A percentile compares a stretch with the other conserved stretches of the same genome.
Conservation (phyloP, 1,140 invertebrate species). For the Elysia chlorotica region DNA sequence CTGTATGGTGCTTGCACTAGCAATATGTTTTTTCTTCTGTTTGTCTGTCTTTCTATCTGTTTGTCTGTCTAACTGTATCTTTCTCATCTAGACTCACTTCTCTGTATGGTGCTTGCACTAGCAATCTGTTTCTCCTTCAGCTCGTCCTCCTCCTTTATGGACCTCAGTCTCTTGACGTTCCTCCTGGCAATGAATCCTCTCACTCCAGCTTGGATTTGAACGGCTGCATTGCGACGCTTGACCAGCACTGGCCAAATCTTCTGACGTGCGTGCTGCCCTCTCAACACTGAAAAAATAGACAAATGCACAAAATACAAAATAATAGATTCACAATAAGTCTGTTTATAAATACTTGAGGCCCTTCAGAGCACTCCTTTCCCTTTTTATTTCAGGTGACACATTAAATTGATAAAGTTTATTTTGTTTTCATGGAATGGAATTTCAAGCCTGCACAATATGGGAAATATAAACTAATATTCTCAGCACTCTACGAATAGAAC, state of each 20-base stretch:
- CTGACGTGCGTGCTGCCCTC: conserved; percentile 35
- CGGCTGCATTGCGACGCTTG: conserved; percentile 28
- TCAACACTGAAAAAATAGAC: conserved; percentile 32
- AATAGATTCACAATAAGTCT: background rate
- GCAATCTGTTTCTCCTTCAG: conserved; percentile 21
- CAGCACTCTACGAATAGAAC: too few species aligned
- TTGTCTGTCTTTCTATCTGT: background rate
- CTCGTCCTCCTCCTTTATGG: conserved; percentile 20
- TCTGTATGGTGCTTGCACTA: conserved; percentile 37
- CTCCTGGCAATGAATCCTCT: conserved; percentile 32
- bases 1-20: conserved; percentile 36
- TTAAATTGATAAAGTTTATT: too few species aligned
- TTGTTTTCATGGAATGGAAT: too few species aligned
- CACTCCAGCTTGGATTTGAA: conserved; percentile 34
- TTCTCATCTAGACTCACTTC: conserved; percentile 26
- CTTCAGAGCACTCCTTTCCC: too few species aligned
- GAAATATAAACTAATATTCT: too few species aligned
- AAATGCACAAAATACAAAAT: background rate
- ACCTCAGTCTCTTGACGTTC: conserved; percentile 19
- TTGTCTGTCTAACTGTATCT: background rate
- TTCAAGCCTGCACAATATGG: too few species aligned
- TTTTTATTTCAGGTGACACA: too few species aligned
- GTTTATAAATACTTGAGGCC: too few species aligned
- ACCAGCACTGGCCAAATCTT: conserved; percentile 30
- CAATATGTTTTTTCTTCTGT: background rate